Evolutionary conservation across 2,113 vertebrate species (phyloP), one percentile per base, ranked within the genome.

Genomic region (Balaenoptera acutorostrata): DNA sequence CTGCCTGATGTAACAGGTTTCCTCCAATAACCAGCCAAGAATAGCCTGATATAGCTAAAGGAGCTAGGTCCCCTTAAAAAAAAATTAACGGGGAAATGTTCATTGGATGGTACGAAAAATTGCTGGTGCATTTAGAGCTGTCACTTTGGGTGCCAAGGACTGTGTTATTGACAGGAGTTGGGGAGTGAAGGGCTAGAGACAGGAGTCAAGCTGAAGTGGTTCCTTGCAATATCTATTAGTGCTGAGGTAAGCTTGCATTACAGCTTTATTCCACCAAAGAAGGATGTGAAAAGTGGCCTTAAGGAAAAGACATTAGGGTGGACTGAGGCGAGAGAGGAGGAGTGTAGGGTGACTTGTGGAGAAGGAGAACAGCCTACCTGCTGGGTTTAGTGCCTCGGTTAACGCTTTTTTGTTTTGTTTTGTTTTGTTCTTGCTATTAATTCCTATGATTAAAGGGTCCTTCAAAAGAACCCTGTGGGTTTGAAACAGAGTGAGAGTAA

Each of bases 241-340:
- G 90, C 90, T 97, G 97, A 98, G 90, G 96, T 6, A 0, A 97
- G 94, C 93, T 97, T 98, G 96, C 75, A 96, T 98, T 98, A 97
- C 93, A 78, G 95, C 95, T 98, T 98, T 98, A 97, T 98, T 98
- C 98, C 96, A 97, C 97, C 97, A 98, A 98, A 97, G 85, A 57
- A 97, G 97, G 98, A 98, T 92, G 92, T 97, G 98, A 97, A 98
- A 98, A 98, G 96, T 59, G 95, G 97, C 91, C 97, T 95, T 98
- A 97, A 97, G 97, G 98, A 98, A 98, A 98, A 98, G 93, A 96
- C 96, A 97, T 98, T 97, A 98, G 97, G 78, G 92, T 81, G 94
- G 93, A 83, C 57, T 41, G 41, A 85, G 97, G 89, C 80, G 90
- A 41, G 21, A 97, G 87, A 97, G 88, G 98, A 98, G 93, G 97